These are phyloP conservation scores for Microplitis mediator DNA, from an alignment of 1,140 invertebrate species.

Conservation along the genomic window DNA sequence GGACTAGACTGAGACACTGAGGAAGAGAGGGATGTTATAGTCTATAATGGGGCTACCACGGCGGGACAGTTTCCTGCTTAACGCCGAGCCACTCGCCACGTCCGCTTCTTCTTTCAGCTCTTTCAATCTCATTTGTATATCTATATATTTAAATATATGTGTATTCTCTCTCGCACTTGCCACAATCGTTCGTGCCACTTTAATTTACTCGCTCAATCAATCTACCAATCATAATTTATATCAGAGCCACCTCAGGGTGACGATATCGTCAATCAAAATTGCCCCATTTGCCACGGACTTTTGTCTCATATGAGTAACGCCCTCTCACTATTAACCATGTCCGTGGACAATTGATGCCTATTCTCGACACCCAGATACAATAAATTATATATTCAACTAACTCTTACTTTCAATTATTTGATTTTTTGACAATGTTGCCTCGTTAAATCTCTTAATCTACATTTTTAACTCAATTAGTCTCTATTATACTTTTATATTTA, in stretches of 20 bases:
- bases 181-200: slow-evolving; percentile 24
- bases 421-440: not conserved
- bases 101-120: slow-evolving; percentile 51
- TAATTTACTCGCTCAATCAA: slow-evolving; percentile 44
- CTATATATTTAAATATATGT: not conserved
- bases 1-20: not conserved
- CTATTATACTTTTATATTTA: no score
- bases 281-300: slow-evolving; percentile 36
- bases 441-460: not conserved
- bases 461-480: no score
- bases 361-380: slow-evolving; percentile 5
- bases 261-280: slow-evolving; percentile 54
- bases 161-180: not conserved
- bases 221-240: slow-evolving; percentile 62
- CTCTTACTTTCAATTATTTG: not conserved
- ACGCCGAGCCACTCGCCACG: slow-evolving; percentile 60
- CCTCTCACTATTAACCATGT: not conserved
- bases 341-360: not conserved
- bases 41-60: slow-evolving; percentile 53
- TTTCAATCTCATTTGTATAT: slow-evolving; percentile 24
- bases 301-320: slow-evolving; percentile 1
- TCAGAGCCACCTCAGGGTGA: slow-evolving; percentile 63
- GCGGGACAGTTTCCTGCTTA: slow-evolving; percentile 63
- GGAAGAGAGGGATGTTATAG: slow-evolving; percentile 41
- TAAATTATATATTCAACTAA: not conserved